Evolutionary conservation across 2,113 vertebrate species (phyloP), one percentile per base, ranked within the genome.

Genomic region (Jaculus jaculus): DNA sequence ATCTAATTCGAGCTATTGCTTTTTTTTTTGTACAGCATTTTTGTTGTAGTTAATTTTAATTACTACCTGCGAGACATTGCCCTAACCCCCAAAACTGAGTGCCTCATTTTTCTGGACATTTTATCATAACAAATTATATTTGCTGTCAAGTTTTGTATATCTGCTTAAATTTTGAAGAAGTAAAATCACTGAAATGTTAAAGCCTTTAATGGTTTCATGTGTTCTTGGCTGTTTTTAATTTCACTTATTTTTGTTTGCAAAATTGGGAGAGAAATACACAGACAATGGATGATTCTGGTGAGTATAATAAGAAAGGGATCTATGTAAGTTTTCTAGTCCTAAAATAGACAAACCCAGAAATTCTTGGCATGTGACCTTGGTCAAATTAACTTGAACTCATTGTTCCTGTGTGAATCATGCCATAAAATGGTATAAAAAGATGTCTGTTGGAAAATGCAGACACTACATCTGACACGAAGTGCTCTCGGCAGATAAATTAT

Each of bases 331-430:
- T 34, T 93, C 58, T 42, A 79, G 37, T 90, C 95, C 96, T 84
- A 94, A 96, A 94, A 85, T 2, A 94, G 94, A 94, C 18, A 91
- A 95, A 96, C 83, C n/a, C 88, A 92, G 84, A 94, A 92, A 92
- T 68, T 93, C 69, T 80, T 60, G 47, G 61, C 47, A 83, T 83
- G 72, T 93, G 88, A 96, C 94, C 95, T 94, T 95, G 93, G 90
- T 84, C 84, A 88, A 71, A 90, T 94, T 88, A 54, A 86, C 68
- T 89, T 95, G 83, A 93, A 95, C 81, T 94, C 47, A 80, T 79
- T 88, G 68, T 92, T 96, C 63, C 60, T 94, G 37, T 84, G 94
- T 78, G 92, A 94, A 86, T 68, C 66, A 91, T 84, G 75, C 86
- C 87, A 68, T 90, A 93, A 94, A 94, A 39, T 39, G 58, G 51